Evolutionary conservation across 2,888 invertebrate genomes (phyloP).

Genomic region (Epirrita christyi): DNA sequence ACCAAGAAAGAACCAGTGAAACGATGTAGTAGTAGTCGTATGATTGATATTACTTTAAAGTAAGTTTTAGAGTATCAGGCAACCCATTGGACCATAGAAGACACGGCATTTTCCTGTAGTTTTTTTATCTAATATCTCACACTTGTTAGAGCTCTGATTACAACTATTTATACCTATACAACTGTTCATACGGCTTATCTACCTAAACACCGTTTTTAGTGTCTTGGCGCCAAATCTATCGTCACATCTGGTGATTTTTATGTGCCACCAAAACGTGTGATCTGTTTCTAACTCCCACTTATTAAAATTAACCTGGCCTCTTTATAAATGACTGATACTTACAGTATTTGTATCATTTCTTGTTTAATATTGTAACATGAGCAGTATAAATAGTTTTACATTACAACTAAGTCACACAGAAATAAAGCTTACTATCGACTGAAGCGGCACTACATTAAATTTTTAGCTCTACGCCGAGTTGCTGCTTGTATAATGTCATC

Average conservation of each 20-base stretch:
- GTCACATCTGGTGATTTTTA: constrained; percentile 40
- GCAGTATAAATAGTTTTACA: constrained; percentile 38
- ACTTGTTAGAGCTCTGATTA: not conserved
- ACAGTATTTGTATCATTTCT: constrained; percentile 11
- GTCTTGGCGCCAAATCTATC: constrained; percentile 38
- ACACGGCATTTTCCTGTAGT: no score
- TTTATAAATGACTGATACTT: not conserved
- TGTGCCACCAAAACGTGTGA: constrained; percentile 35
- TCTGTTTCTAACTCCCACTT: constrained; percentile 35
- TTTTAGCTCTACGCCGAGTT: no score
- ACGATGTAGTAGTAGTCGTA: no score
- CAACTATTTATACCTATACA: constrained; percentile 13
- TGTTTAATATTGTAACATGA: constrained; percentile 22
- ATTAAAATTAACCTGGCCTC: not conserved
- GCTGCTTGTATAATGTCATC: not conserved
- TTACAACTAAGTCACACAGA: constrained; percentile 40
- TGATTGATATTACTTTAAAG: no score
- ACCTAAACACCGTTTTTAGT: constrained; percentile 35
- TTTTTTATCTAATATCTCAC: no score
- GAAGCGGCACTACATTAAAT: not conserved
- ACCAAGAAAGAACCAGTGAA: no score
- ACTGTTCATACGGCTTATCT: constrained; percentile 11
- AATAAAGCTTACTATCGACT: not conserved
- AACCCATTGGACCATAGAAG: no score
- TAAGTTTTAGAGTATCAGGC: no score